Evolutionary conservation across 2,888 invertebrate species (phyloP), one percentile per base, ranked within the genome.

Genomic region (Aelia acuminata): DNA sequence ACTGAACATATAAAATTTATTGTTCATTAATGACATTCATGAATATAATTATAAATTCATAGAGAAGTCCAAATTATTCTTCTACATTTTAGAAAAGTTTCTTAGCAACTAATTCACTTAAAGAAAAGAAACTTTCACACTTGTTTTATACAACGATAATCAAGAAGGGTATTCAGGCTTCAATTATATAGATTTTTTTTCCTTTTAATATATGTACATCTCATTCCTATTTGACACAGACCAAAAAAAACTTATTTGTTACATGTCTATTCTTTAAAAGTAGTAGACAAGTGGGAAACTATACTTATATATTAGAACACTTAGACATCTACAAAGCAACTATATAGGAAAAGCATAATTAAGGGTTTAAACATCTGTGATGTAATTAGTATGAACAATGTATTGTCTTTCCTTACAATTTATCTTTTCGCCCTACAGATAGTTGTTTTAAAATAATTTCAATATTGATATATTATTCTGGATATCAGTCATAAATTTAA

Each of bases 1-100:
- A 89, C 88, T 88, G 87, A 89, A 89, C 89, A 89, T 89, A 89
- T 89, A 89, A 89, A 89, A 89, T 89, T 88, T 89, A 89, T 88
- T 89, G 88, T 87, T 70, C 87, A 87, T 70, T 80, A 87, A 87
- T 57, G 43, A 87, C 87, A 87, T 70, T 87, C 43, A 87, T 87
- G 87, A 70, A 84, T 47, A 84, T 70, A 85, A 85, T 75, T 88
- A 70, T 85, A n/a, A 85, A 63, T 63, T 48, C 48, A 70, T 31
- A 85, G 75, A 87, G 88, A 48, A 88, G 84, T 57, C 85, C 48
- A 87, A 87, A 87, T 87, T n/a, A 87, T 63, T 70, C 48, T 87
- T 87, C 87, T 87, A 87, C 87, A 43, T 85, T 85, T 87, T 70
- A 87, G 70, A 87, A 87, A 87, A 70, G 87, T 87, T 47, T 70